Base-by-base conservation (phyloP, 2,113 vertebrate species). In the Callocephalon fimbriatum region DNA sequence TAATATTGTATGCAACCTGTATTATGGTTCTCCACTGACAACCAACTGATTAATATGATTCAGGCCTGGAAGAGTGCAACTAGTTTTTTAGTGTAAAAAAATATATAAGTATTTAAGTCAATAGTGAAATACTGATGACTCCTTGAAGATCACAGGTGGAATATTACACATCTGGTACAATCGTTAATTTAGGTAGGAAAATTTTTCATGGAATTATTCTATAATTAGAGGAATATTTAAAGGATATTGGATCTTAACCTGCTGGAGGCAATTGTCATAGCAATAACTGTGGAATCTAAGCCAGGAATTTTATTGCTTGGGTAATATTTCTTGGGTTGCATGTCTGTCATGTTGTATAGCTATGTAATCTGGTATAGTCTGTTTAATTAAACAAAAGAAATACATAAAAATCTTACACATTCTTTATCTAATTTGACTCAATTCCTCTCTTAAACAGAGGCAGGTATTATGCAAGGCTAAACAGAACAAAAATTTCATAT, bases 91-190 rank as follows among this genome's bases (percentile, higher is more conserved):
- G 26, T 48, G 6, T 38, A 16, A 51, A 59, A 63, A 56, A 27
- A 26, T 0, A 12, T 0, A 38, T 20, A 56, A 12, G 3, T 35
- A 50, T 81, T 81, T 42, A 81, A 40, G 4, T 68, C 26, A 61
- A 7, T 58, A 51, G 20, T 71, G 45, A 75, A 70, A 73, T 67
- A 70, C 2, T 47, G 29, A 22, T 71, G 6, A 48, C 50, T 63
- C 21, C 17, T 70, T 84, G 31, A 66, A 50, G n/a, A 77, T 47
- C 26, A 72, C 6, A 67, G 11, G 47, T 86, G 23, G 6, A 56
- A 25, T 51, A 59, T 13, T 81, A 70, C 10, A 42, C 44, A 74
- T 15, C 16, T 21, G 3, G 9, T 42, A 76, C 18, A 45, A 79
- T 22, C 5, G 17, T 20, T 66, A 65, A 66, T 76, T 81, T 86